Percentiles rank a stretch among this genome's conserved stretches.
These are phyloP conservation scores for Hypercompe scribonia DNA, from an alignment of 2,888 invertebrate species.

Conservation along the genomic window DNA sequence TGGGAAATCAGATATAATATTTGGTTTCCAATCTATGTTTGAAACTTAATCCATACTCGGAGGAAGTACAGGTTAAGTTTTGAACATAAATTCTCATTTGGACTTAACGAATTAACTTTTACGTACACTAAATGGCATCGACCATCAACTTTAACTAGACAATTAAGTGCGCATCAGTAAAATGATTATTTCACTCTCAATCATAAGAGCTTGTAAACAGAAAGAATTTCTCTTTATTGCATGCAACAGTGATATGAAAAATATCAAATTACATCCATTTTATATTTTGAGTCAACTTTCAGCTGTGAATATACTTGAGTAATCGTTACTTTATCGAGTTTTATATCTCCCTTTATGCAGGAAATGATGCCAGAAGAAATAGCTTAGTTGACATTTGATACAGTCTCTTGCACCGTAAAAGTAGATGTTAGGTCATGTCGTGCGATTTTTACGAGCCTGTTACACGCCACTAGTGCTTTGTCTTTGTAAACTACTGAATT, in stretches of 20 bases:
- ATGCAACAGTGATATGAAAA: background rate
- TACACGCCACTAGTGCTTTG: conserved; percentile 1
- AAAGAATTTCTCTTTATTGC: background rate
- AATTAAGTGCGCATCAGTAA: background rate
- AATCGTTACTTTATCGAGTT: background rate
- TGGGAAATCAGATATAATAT: background rate
- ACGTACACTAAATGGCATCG: background rate
- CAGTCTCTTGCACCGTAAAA: background rate
- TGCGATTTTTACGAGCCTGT: conserved; percentile 1
- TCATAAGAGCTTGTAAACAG: background rate
- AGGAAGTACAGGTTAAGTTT: background rate
- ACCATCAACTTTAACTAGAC: background rate
- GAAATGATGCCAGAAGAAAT: background rate
- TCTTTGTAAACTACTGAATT: background rate
- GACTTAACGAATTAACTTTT: background rate
- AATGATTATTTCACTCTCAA: background rate
- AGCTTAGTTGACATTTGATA: background rate
- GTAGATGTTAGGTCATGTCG: background rate
- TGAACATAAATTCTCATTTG: background rate
- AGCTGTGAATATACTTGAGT: too few species aligned
- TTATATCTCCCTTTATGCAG: background rate
- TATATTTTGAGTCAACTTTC: background rate
- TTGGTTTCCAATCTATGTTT: background rate
- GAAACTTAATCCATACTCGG: background rate
- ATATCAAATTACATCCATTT: background rate